These are phyloP conservation scores for Stomatorhinus walkeri DNA, from an alignment of 2,797 vertebrate genomes.

Conservation along the genomic window DNA sequence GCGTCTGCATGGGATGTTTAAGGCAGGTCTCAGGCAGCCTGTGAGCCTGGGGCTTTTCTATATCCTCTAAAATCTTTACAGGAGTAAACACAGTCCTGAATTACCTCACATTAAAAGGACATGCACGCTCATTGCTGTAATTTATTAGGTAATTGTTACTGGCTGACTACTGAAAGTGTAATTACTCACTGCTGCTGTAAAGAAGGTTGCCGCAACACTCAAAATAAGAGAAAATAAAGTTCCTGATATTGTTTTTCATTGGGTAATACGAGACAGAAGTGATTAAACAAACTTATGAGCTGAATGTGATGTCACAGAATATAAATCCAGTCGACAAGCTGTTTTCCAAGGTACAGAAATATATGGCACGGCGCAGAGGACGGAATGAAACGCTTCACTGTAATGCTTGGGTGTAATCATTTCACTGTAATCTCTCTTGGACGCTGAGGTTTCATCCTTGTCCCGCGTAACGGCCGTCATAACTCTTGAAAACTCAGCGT, in stretches of 20 bases:
- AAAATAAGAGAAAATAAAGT: background rate
- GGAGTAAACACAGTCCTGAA: background rate
- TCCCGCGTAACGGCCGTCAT: background rate
- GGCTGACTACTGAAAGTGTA: background rate
- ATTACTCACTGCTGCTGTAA: background rate
- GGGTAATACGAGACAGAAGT: background rate
- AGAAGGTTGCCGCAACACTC: background rate
- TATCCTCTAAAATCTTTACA: background rate
- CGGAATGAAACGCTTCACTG: background rate
- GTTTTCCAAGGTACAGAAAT: background rate
- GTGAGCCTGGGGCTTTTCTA: background rate
- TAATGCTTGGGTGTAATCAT: background rate
- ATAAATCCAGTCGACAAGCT: background rate
- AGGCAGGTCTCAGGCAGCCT: background rate
- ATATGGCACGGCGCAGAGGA: background rate
- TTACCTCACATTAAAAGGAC: background rate
- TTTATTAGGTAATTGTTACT: background rate
- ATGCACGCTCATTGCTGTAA: background rate
- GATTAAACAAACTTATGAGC: background rate
- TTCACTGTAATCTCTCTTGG: background rate
- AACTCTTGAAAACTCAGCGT: background rate
- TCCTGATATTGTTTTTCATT: background rate
- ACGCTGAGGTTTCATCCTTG: background rate
- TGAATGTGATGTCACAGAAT: background rate
- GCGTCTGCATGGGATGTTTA: background rate